Base-by-base conservation (phyloP, 2,888 invertebrate species). In the Alentia gelatinosa region DNA sequence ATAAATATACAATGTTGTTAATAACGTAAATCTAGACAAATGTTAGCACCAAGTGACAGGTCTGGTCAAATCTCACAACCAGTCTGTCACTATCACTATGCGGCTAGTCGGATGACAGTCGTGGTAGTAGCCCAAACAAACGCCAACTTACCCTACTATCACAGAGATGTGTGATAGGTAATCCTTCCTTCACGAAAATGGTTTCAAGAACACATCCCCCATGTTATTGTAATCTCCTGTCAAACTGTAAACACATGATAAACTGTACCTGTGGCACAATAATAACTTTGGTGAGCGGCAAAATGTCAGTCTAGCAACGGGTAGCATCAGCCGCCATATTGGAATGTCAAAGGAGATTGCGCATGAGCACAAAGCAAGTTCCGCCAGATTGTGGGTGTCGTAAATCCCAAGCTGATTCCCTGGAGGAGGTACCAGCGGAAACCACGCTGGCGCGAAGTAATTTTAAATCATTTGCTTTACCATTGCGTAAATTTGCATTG, bases 311-410 rank as follows among this genome's bases (percentile, higher is more conserved):
- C 9, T 63, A 63, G 56, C 56, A 89, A 50, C 89, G 7, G n/a
- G 63, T 23, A 56, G 63, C 63, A 33, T 63, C 37, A 33, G n/a
- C 89, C 56, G 89, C 89, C 89, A 89, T 89, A 35, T 89, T 89
- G 89, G 89, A 89, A 89, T 89, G 89, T 89, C 42, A 33, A 50
- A 42, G 39, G 15, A 15, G 1, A 42, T 26, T 86, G 86, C 86
- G 86, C 86, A 86, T 35, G 79, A 12, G 35, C 37, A 9, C 15
- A 7, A 37, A 26, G 39, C 19, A 0, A 37, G 23, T 79, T 79
- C 37, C 79, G 79, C 5, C 33, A 26, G 3, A 12, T 56, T 12
- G 12, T n/a, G 56, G 68, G 5, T 35, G 79, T 79, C 79, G 79
- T 74, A 74, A 74, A 74, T 47, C 9, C 9, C 47, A 5, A 26